Base-by-base conservation (phyloP, 2,797 vertebrate genomes). In the Trachops cirrhosus region DNA sequence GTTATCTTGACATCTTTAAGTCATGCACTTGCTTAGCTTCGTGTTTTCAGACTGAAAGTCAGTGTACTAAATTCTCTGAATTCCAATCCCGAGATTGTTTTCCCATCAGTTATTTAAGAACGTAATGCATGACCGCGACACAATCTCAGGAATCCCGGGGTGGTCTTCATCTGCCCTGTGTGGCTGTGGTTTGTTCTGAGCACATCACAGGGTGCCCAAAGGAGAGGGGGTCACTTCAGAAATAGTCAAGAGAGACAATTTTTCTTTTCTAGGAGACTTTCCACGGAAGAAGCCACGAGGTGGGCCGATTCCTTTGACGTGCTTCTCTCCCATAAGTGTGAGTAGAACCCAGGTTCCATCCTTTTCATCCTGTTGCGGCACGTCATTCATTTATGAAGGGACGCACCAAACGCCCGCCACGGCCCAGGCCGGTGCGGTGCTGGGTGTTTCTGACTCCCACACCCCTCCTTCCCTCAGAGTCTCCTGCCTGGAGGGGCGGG, bases 251-350 rank as follows among this genome's bases (percentile, higher is more conserved):
- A 78, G 39, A 77, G 16, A 90, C 93, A 77, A 62, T 96, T 97
- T 11, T 59, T 75, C 90, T 98, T 86, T 96, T 95, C 96, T 96
- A 99, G 98, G 97, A 99, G 99, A 97, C 97, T 99, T 62, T 99
- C 99, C 37, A 99, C 99, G 50, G 99, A 99, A 96, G 99, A 99
- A 98, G 99, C 99, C 1, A 98, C 99, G 26, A 99, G 98, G 98
- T 99, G 99, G 99, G 99, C 99, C 6, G 99, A 99, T 75, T 99
- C 99, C 4, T 99, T 99, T 93, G 99, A 99, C 95, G 97, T 99
- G 46, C 99, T 99, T 93, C 98, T 99, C 75, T 99, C 99, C 70
- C 99, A 99, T 97, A 99, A 99, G 98, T 99, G 99, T 99, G 98
- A 99, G 99, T 99, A 97, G 79, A 97, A 52, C 59, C 79, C 62